These are phyloP conservation scores for Thamnaconus septentrionalis DNA, from an alignment of 2,113 vertebrate genomes.

Conservation along the genomic window DNA sequence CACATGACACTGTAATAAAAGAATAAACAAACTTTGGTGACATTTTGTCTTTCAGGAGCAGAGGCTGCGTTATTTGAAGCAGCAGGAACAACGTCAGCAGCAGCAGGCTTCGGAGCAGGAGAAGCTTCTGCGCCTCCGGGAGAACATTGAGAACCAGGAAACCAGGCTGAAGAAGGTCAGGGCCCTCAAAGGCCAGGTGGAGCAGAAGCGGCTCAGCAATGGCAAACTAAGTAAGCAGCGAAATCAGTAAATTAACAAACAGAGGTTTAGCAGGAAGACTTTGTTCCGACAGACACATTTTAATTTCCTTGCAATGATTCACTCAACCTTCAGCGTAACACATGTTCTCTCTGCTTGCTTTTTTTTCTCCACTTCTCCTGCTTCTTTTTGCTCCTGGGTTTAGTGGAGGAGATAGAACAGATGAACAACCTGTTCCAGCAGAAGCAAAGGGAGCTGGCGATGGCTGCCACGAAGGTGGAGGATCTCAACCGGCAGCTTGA, in stretches of 20 bases:
- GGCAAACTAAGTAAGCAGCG: slow-evolving; percentile 86
- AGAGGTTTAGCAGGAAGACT: no score
- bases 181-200: slow-evolving; percentile 92
- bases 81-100: slow-evolving; percentile 91
- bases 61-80: slow-evolving; percentile 87
- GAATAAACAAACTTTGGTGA: no score
- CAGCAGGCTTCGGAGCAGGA: slow-evolving; percentile 92
- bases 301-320: background rate
- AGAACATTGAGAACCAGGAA: slow-evolving; percentile 94
- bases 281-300: no score
- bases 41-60: slow-evolving; percentile 81
- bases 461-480: slow-evolving; percentile 91
- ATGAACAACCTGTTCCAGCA: slow-evolving; percentile 98
- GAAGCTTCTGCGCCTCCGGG: slow-evolving; percentile 87
- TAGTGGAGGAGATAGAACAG: slow-evolving; percentile 98
- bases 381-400: background rate
- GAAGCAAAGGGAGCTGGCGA: slow-evolving; percentile 92
- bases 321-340: background rate
- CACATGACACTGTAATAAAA: no score
- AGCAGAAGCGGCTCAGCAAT: slow-evolving; percentile 95
- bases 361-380: background rate
- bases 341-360: background rate
- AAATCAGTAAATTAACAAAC: no score
- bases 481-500: slow-evolving; percentile 94
- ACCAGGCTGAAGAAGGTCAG: slow-evolving; percentile 92